Conservation (phyloP, 2,113 vertebrate species). For the Neoarius graeffei region DNA sequence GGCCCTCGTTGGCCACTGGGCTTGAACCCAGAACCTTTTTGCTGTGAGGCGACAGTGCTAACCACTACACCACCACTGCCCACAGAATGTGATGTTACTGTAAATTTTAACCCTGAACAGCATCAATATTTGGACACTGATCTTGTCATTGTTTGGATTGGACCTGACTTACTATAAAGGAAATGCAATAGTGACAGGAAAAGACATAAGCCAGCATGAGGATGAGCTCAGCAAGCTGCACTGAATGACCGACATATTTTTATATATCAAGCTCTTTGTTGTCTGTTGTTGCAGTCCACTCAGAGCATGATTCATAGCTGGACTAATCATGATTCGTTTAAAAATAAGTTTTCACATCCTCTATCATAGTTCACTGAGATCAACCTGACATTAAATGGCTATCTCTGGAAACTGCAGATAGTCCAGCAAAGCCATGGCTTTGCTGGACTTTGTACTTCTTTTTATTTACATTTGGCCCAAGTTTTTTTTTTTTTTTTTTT, state of each 20-base stretch:
- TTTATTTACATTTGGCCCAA: background rate
- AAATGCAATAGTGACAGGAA: background rate
- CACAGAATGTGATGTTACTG: background rate
- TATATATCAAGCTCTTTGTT: conserved; percentile 42
- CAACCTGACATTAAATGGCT: conserved; percentile 28
- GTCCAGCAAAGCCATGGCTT: background rate
- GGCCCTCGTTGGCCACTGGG: too few species aligned
- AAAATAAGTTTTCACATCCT: conserved; percentile 23
- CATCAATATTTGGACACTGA: background rate
- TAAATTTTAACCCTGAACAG: background rate
- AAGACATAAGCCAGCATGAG: background rate
- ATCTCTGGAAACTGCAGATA: background rate
- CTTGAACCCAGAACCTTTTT: too few species aligned
- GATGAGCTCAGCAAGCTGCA: conserved; percentile 24
- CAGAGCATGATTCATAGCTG: conserved; percentile 30
- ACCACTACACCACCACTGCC: too few species aligned
- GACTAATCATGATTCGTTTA: conserved; percentile 11
- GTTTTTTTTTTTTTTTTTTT: background rate
- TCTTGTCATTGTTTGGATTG: background rate
- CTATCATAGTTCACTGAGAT: conserved; percentile 21
- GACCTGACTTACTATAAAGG: background rate
- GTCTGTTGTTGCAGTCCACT: conserved; percentile 37
- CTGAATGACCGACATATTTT: conserved; percentile 24
- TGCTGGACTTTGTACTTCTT: background rate
- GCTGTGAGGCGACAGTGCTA: too few species aligned